phyloP scores from a whole-genome alignment of 2,888 invertebrate species.

The Actias luna region DNA sequence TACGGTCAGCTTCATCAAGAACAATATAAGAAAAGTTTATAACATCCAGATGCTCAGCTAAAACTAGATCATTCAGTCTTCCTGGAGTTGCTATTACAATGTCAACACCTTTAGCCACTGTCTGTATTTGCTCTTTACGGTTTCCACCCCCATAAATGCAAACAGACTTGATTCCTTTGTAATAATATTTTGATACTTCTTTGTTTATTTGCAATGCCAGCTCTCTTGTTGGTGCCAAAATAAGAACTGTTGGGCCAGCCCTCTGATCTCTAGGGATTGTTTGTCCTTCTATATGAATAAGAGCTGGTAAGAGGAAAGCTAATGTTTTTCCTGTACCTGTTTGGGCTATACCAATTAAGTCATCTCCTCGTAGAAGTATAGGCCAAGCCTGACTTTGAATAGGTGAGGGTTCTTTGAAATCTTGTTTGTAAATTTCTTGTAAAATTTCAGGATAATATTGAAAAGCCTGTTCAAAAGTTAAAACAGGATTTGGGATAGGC shows the following conservation, averaged over 20 bases:
- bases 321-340: constrained; percentile 97
- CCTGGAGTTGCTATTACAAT: constrained; percentile 98
- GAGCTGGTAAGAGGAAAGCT: constrained; percentile 94
- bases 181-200: constrained; percentile 94
- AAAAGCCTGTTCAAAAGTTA: constrained; percentile 92
- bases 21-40: constrained; percentile 92
- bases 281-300: constrained; percentile 96
- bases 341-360: constrained; percentile 98
- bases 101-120: constrained; percentile 90
- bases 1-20: constrained; percentile 95
- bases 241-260: constrained; percentile 91
- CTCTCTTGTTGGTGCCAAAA: constrained; percentile 96
- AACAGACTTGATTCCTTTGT: constrained; percentile 92
- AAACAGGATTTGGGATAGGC: constrained; percentile 88
- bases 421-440: constrained; percentile 89
- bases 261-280: constrained; percentile 86
- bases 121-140: constrained; percentile 88
- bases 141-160: constrained; percentile 96
- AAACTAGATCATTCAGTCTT: constrained; percentile 93
- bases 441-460: constrained; percentile 91
- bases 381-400: constrained; percentile 98
- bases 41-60: constrained; percentile 86
- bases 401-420: constrained; percentile 92
- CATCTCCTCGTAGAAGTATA: constrained; percentile 92
- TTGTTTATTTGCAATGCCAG: constrained; percentile 95